Conservation (phyloP, 2,888 invertebrate species). For the Chaitophorus viminalis region DNA sequence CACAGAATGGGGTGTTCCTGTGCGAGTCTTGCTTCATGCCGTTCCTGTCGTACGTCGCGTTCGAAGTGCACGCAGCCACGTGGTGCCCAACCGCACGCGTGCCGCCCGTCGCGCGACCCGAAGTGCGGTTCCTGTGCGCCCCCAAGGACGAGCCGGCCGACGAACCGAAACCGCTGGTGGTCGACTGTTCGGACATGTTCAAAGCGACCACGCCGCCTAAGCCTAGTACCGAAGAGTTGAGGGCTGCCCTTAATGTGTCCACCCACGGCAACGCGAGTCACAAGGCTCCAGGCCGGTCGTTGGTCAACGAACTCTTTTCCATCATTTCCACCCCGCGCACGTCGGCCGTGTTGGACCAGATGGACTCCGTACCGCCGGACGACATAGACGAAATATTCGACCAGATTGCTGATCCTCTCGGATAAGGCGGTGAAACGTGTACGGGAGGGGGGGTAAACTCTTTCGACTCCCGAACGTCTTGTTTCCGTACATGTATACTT, state of each 20-base stretch:
- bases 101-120: neutral
- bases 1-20: neutral
- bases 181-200: slow-evolving; percentile 38
- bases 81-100: neutral
- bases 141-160: neutral
- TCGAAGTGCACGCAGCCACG: neutral
- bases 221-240: too few species aligned
- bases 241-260: neutral
- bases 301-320: slow-evolving; percentile 26
- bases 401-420: neutral
- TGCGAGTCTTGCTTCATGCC: slow-evolving; percentile 10
- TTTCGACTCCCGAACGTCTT: neutral
- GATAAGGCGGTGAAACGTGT: neutral
- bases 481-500: neutral
- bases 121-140: neutral
- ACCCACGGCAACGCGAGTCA: neutral
- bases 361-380: neutral
- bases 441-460: too few species aligned
- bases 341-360: neutral
- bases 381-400: neutral
- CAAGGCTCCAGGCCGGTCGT: neutral
- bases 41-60: slow-evolving; percentile 12
- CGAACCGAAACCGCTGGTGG: neutral
- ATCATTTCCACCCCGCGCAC: neutral
- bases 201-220: neutral